Evolutionary conservation across 2,113 vertebrate species (phyloP).

Genomic region (Echinops telfairi): DNA sequence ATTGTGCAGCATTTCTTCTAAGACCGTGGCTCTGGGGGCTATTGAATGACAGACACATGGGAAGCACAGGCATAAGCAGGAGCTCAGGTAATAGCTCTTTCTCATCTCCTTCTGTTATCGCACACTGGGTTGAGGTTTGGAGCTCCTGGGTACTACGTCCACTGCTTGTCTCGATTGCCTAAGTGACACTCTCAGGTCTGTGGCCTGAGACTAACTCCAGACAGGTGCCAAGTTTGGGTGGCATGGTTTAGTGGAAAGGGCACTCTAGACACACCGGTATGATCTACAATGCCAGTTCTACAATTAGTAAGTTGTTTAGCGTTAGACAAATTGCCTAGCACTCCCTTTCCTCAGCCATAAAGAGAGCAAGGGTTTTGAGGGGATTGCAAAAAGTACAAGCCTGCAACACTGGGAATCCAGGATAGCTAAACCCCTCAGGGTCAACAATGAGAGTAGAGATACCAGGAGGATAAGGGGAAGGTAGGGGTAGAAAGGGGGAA

Average conservation of each 20-base stretch:
- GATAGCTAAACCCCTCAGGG: too few species aligned
- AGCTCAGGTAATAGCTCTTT: background rate
- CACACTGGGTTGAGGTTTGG: background rate
- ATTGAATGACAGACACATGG: conserved; percentile 5
- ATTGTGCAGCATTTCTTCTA: conserved; percentile 96
- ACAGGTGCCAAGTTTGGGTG: too few species aligned
- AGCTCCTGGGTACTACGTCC: too few species aligned
- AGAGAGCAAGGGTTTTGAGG: background rate
- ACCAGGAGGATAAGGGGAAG: too few species aligned
- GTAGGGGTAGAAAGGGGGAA: too few species aligned
- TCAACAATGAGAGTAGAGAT: too few species aligned
- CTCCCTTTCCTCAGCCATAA: background rate
- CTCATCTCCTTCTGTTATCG: background rate
- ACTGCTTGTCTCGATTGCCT: background rate
- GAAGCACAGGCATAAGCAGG: background rate
- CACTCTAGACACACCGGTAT: background rate
- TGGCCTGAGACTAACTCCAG: background rate
- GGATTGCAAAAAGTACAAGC: background rate
- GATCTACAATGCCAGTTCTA: background rate
- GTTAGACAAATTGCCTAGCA: background rate
- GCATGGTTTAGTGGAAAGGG: background rate
- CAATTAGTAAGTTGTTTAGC: background rate
- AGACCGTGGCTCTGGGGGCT: conserved; percentile 87
- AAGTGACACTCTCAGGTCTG: background rate
- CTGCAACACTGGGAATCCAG: too few species aligned